Base-by-base conservation (phyloP, 2,113 vertebrate species). In the Stegostoma tigrinum region DNA sequence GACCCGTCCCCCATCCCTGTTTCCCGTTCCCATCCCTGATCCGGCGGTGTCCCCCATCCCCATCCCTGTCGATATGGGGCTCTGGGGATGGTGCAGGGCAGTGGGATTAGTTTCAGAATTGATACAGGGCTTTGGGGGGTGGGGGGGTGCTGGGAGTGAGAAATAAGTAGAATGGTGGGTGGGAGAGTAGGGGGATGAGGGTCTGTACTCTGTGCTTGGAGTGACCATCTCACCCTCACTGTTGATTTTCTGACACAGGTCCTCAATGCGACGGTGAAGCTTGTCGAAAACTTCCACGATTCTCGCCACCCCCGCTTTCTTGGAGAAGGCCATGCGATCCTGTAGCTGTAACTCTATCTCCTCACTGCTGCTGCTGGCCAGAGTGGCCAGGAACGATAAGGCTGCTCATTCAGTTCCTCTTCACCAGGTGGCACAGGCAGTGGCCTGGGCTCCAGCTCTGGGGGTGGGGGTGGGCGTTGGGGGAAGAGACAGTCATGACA, bases 251-350 rank as follows among this genome's bases (percentile, higher is more conserved):
- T 97, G 97, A 96, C 98, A 98, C 96, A 99, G 98, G 2, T 97
- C 97, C 52, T 98, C 97, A 5, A 98, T 98, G 96, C 96, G 97
- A 83, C 97, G 97, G 96, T 98, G 98, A 10, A 99, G 97, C 95
- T 97, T 97, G 96, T 98, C 98, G 34, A 98, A 98, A 67, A 97
- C 98, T 45, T 98, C 98, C 4, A 99, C 98, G 5, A 99, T 97
- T 21, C 98, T 98, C 95, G 98, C 98, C 14, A 98, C 98, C n/a
- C n/a, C n/a, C 0, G 98, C 98, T 12, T 97, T 97, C 96, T 98
- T 99, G 97, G 98, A 98, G 97, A 99, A 99, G 80, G 98, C 98
- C 98, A 99, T 98, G 27, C 98, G 98, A 72, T 98, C 98, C 91
- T 98, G 98, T 30, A 99, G 98, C 96, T 98, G 98, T 70, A 99